These are phyloP conservation scores for Coptodon rendalli DNA, from an alignment of 2,113 vertebrate species.

Conservation along the genomic window DNA sequence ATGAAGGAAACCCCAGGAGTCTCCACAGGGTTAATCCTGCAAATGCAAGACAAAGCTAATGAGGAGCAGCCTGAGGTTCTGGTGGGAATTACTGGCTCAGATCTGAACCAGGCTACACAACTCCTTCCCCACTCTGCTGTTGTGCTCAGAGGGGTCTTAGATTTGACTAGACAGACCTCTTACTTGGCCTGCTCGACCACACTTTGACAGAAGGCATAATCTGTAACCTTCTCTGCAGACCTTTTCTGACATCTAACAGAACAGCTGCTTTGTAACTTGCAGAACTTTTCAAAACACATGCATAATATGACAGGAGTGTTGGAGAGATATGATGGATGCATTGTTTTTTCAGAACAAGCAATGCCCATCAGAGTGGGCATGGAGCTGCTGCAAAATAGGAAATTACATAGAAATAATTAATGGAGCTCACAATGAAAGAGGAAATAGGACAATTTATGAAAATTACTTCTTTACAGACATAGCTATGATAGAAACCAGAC, in stretches of 20 bases:
- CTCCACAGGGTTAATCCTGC: conserved; percentile 39
- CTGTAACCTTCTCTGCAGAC: background rate
- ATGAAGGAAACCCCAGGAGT: conserved; percentile 34
- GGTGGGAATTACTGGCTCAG: conserved; percentile 27
- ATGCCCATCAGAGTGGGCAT: background rate
- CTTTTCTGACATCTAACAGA: background rate
- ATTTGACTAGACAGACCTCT: background rate
- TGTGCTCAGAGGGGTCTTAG: conserved; percentile 1
- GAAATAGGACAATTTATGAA: conserved; percentile 48
- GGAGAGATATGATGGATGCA: background rate
- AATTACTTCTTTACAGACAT: conserved; percentile 15
- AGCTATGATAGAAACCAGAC: conserved; percentile 53
- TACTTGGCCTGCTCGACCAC: background rate
- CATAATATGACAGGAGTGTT: background rate
- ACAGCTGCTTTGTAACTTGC: background rate
- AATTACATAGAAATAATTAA: conserved; percentile 41
- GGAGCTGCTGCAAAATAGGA: background rate
- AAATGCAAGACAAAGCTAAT: conserved; percentile 32
- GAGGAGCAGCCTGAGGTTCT: conserved; percentile 50
- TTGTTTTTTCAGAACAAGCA: background rate
- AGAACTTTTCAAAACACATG: background rate
- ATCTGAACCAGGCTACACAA: conserved; percentile 12
- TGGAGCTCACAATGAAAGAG: conserved; percentile 1
- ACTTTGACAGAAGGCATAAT: background rate
- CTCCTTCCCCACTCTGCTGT: background rate